A percentile compares a stretch with the other conserved stretches of the same genome.
Conservation (phyloP, 2,797 vertebrate species). For the Eidolon dupreanum region DNA sequence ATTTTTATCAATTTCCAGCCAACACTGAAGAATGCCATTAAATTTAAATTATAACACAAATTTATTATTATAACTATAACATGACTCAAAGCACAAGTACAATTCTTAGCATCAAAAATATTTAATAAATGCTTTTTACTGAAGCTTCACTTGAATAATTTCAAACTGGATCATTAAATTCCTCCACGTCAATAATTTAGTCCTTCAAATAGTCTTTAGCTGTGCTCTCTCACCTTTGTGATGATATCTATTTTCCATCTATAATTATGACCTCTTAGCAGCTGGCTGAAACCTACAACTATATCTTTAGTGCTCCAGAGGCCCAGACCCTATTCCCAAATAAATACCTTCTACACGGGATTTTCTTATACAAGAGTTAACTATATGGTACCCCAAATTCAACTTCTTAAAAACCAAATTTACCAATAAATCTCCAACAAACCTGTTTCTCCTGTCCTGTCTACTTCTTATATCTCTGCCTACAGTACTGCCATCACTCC, state of each 20-base stretch:
- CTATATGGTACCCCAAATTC: background rate
- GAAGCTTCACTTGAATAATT: background rate
- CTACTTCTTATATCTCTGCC: background rate
- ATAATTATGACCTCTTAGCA: background rate
- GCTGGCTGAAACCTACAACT: background rate
- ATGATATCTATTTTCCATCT: background rate
- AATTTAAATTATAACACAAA: background rate
- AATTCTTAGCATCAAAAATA: background rate
- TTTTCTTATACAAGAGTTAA: background rate
- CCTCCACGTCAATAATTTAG: background rate
- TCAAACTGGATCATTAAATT: background rate
- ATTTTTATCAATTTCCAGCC: background rate
- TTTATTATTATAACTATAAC: background rate
- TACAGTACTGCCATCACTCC: background rate
- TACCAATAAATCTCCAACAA: background rate
- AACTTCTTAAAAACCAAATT: background rate
- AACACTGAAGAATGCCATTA: background rate
- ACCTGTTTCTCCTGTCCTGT: background rate
- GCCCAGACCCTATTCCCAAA: background rate
- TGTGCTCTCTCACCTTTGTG: background rate
- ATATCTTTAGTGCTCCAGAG: background rate
- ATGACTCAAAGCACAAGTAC: background rate
- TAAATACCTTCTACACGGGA: background rate
- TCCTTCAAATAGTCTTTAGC: background rate
- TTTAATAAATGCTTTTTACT: background rate